Base-by-base conservation (phyloP, 2,113 vertebrate genomes). In the Heliornis fulica region DNA sequence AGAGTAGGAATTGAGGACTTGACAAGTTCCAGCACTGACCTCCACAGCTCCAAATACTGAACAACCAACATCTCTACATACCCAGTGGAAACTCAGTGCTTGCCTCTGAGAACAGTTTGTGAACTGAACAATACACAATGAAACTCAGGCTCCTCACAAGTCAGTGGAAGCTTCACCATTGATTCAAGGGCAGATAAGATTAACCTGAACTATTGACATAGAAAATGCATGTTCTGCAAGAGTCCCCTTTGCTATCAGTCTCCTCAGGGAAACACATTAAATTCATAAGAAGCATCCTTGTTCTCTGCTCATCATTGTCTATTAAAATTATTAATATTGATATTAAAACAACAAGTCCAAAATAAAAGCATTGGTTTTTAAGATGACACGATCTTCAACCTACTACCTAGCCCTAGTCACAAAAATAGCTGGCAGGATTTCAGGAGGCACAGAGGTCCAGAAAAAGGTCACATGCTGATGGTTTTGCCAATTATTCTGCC, bases 231-330 rank as follows among this genome's bases (percentile, higher is more conserved):
- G 51, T 51, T 81, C 82, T 83, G 8, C 5, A 18, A 56, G 51
- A 92, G 38, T 12, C 15, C n/a, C 13, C 13, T 59, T 79, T 2
- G 5, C 54, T 34, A 19, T 50, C 68, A 46, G 68, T 23, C 23
- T 38, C 92, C 80, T 70, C 32, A n/a, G 71, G 78, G 65, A 85
- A 93, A 50, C 75, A 72, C 71, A 23, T 5, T 9, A 54, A 64
- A 94, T 31, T 60, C 3, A 0, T 48, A 72, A 86, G 63, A 85
- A 77, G 68, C 41, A 75, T 75, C 45, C 1, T 46, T 78, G 68
- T 81, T 87, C 86, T 92, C 68, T 36, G 60, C 45, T 87, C 64
- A 94, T 92, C 86, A 92, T 89, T n/a, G n/a, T n/a, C n/a, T n/a
- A n/a, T n/a, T n/a, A n/a, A n/a, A n/a, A n/a, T n/a, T n/a, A n/a